These are phyloP conservation scores for Pseudococcus jackbeardsleyi DNA, from an alignment of 2,888 invertebrate genomes.

Conservation along the genomic window DNA sequence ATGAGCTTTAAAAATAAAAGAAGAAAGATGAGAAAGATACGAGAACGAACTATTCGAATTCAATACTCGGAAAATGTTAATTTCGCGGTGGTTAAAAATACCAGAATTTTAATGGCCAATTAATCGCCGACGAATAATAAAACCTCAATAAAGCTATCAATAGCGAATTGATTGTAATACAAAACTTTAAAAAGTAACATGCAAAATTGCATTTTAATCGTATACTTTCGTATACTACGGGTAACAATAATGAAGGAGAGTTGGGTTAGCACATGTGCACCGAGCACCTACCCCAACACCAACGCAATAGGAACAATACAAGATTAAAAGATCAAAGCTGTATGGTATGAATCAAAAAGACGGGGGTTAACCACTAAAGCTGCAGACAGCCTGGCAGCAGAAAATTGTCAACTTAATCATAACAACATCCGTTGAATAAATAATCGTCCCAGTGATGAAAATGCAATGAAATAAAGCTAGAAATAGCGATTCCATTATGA, in stretches of 20 bases:
- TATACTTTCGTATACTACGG: background rate
- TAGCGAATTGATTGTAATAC: background rate
- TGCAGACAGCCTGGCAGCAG: slow-evolving; percentile 61
- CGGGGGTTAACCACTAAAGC: background rate
- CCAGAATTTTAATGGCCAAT: background rate
- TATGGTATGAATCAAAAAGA: slow-evolving; percentile 18
- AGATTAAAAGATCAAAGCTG: background rate
- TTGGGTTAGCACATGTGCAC: background rate
- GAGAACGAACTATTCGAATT: background rate
- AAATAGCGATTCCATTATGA: slow-evolving; percentile 57
- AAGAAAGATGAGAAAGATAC: background rate
- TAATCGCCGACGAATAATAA: background rate
- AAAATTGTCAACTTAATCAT: slow-evolving; percentile 56
- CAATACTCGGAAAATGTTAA: background rate
- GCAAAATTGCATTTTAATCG: background rate
- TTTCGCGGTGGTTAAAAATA: background rate
- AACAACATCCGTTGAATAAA: slow-evolving; percentile 60
- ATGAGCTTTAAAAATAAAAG: background rate
- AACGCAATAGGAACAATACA: background rate
- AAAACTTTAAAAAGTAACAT: too few species aligned
- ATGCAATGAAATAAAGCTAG: slow-evolving; percentile 56
- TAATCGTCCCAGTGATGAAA: slow-evolving; percentile 48
- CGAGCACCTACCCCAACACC: background rate
- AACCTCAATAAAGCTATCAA: background rate
- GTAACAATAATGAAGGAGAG: background rate